phyloP scores from a whole-genome alignment of 2,113 vertebrate genomes.

The Halichoerus grypus region DNA sequence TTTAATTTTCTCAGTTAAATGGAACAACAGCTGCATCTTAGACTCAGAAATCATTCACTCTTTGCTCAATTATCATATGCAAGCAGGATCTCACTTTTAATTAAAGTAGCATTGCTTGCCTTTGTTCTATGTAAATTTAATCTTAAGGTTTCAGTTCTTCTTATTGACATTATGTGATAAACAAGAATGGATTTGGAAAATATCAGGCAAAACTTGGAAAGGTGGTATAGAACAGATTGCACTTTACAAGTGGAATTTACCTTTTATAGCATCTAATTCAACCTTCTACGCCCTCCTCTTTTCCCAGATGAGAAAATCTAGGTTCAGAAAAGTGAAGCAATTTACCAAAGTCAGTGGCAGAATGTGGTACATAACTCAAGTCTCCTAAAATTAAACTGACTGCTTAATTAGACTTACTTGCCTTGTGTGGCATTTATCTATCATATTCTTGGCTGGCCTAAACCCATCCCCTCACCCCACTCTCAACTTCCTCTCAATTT shows the following conservation, averaged over 20 bases:
- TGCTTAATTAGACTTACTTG: neutral
- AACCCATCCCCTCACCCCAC: accelerated
- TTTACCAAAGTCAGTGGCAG: neutral
- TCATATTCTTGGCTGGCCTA: neutral
- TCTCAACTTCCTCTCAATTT: neutral
- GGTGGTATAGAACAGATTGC: neutral
- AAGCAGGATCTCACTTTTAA: neutral
- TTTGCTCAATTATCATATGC: neutral
- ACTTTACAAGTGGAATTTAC: neutral
- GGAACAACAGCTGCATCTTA: neutral
- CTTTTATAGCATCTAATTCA: neutral
- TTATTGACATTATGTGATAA: neutral
- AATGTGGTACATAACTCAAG: neutral
- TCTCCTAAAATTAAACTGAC: neutral
- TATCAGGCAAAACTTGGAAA: neutral
- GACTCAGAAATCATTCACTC: neutral
- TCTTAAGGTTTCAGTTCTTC: neutral
- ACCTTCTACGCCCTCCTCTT: neutral
- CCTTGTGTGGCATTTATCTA: neutral
- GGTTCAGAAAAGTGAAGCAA: neutral
- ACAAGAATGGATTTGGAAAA: neutral
- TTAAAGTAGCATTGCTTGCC: neutral
- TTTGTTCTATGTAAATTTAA: neutral
- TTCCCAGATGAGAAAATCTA: neutral
- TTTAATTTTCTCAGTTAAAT: neutral